Evolutionary conservation across 2,797 vertebrate species (phyloP).

Genomic region (Acropternis orthonyx): DNA sequence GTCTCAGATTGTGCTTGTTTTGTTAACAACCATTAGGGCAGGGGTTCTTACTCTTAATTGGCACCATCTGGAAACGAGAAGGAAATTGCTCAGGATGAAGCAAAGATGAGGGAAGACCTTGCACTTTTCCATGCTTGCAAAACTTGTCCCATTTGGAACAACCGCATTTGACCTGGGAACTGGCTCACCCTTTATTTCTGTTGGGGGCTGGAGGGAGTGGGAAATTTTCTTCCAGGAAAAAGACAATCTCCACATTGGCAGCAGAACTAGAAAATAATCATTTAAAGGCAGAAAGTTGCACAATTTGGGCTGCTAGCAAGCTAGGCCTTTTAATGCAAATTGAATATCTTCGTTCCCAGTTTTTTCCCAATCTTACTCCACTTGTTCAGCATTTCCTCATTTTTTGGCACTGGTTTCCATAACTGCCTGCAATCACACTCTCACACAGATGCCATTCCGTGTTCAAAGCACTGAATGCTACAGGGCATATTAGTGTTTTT

Average conservation of each 20-base stretch:
- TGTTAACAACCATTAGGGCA: slow-evolving; percentile 64
- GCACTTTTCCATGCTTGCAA: slow-evolving; percentile 1
- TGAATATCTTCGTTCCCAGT: slow-evolving; percentile 28
- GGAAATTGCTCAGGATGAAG: slow-evolving; percentile 14
- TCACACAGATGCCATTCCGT: slow-evolving; percentile 37
- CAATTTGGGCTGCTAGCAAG: not conserved
- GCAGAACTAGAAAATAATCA: not conserved
- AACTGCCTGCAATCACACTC: slow-evolving; percentile 30
- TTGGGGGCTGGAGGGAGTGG: not conserved
- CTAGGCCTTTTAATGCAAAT: slow-evolving; percentile 57
- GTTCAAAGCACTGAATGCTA: slow-evolving; percentile 55
- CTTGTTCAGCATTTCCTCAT: slow-evolving; percentile 26
- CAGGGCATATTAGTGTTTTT: slow-evolving; percentile 44
- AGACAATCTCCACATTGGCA: not conserved
- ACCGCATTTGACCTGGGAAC: not conserved
- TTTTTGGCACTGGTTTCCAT: slow-evolving; percentile 55
- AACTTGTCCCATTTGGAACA: slow-evolving; percentile 38
- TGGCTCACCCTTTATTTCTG: not conserved
- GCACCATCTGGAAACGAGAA: slow-evolving; percentile 67
- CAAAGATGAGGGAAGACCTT: not conserved
- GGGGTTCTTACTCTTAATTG: slow-evolving; percentile 71
- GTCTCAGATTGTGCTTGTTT: slow-evolving; percentile 67
- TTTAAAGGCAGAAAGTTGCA: not conserved
- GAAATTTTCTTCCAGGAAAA: not conserved
- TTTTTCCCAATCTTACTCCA: not conserved